These are phyloP conservation scores for Camptogramma bilineatum DNA, from an alignment of 2,888 invertebrate species.

Conservation along the genomic window DNA sequence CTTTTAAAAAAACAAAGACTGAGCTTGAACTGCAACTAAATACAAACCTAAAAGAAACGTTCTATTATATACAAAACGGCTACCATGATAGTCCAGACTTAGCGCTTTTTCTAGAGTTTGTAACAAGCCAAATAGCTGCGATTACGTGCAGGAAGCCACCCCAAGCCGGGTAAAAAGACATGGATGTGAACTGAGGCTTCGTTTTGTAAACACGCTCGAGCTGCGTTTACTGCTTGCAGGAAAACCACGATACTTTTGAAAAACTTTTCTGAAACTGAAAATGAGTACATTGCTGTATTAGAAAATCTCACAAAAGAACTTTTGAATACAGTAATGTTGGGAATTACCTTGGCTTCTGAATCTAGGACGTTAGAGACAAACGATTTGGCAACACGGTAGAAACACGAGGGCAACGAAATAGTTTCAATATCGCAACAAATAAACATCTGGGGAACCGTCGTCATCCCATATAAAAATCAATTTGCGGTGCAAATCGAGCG, in stretches of 20 bases:
- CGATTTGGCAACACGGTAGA: constrained; percentile 10
- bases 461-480: constrained; percentile 77
- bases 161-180: constrained; percentile 34
- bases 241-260: constrained; percentile 19
- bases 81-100: constrained; percentile 27
- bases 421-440: constrained; percentile 35
- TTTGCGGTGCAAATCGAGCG: constrained; percentile 83
- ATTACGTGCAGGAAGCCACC: constrained; percentile 42
- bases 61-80: constrained; percentile 16
- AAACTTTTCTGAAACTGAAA: constrained; percentile 6
- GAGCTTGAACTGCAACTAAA: constrained; percentile 9
- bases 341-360: not conserved
- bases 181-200: constrained; percentile 23
- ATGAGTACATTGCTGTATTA: not conserved
- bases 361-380: constrained; percentile 13
- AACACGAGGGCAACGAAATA: constrained; percentile 14
- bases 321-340: not conserved
- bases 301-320: not conserved
- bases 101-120: constrained; percentile 33
- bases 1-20: not conserved
- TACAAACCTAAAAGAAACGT: constrained; percentile 5
- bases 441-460: constrained; percentile 53
- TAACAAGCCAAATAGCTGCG: constrained; percentile 42
- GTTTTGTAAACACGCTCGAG: constrained; percentile 32
- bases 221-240: constrained; percentile 16